A percentile compares a stretch with the other conserved stretches of the same genome.
phyloP scores from a whole-genome alignment of 2,797 vertebrate genomes.

The Hylomyscus alleni region DNA sequence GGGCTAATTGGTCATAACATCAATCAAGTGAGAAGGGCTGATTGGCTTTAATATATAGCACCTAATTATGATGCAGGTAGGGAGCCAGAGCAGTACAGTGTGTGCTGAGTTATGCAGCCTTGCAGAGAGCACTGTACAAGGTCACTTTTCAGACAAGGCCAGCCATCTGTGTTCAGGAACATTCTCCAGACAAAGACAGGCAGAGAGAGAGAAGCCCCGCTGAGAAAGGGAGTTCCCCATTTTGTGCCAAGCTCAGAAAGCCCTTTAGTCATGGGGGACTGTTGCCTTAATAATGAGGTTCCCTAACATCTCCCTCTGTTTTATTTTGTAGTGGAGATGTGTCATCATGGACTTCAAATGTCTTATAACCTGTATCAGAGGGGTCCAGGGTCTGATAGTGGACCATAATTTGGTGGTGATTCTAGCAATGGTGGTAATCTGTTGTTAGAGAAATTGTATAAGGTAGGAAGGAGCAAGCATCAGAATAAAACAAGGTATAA shows the following conservation, averaged over 20 bases:
- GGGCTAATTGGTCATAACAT: not conserved
- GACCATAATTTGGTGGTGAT: not conserved
- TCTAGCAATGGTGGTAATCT: not conserved
- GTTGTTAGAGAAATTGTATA: not conserved
- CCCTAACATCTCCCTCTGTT: not conserved
- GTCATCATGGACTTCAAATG: not conserved
- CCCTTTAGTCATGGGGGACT: not conserved
- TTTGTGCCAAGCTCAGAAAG: not conserved
- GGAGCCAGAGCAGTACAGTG: not conserved
- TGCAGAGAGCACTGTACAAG: not conserved
- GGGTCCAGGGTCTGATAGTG: not conserved
- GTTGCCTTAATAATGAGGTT: not conserved
- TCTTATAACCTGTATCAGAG: not conserved
- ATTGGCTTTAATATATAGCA: not conserved
- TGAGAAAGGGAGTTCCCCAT: not conserved
- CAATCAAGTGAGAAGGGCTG: not conserved
- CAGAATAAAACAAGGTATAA: not conserved
- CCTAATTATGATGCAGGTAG: not conserved
- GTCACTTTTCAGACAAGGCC: not conserved
- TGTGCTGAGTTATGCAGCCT: too few species aligned
- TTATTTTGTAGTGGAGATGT: not conserved
- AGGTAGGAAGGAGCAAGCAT: not conserved
- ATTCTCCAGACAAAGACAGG: not conserved
- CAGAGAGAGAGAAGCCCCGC: not conserved
- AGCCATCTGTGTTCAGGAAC: not conserved